phyloP scores from a whole-genome alignment of 2,113 vertebrate species.

The Microcebus lehilahytsara region DNA sequence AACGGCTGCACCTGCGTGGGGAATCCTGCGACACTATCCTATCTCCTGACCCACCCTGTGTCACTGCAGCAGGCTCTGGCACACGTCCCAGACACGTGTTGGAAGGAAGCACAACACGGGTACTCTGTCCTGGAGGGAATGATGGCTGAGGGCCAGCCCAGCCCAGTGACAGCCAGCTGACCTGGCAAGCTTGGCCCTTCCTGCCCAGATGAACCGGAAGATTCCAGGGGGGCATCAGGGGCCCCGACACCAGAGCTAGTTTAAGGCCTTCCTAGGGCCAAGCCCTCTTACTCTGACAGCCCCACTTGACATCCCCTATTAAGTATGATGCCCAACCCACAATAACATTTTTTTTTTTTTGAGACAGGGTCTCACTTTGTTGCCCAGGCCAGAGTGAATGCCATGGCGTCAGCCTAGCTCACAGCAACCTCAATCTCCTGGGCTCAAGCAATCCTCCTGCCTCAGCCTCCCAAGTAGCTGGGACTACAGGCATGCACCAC shows the following conservation, averaged over 20 bases:
- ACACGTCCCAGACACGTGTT: not conserved
- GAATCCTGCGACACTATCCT: not conserved
- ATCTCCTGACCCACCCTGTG: not conserved
- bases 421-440: too few species aligned
- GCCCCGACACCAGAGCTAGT: not conserved
- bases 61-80: not conserved
- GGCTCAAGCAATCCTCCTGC: too few species aligned
- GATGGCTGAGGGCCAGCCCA: not conserved
- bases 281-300: not conserved
- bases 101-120: not conserved
- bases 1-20: not conserved
- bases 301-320: not conserved
- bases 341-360: not conserved
- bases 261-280: not conserved
- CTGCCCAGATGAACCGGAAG: not conserved
- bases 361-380: not conserved
- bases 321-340: not conserved
- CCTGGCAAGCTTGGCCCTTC: not conserved
- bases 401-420: too few species aligned
- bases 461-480: too few species aligned
- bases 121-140: not conserved
- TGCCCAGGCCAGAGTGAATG: too few species aligned
- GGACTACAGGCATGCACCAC: too few species aligned
- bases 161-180: not conserved
- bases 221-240: not conserved